Evolutionary conservation across 2,113 vertebrate species (phyloP).

Genomic region (Pseudorectes ferrugineus): DNA sequence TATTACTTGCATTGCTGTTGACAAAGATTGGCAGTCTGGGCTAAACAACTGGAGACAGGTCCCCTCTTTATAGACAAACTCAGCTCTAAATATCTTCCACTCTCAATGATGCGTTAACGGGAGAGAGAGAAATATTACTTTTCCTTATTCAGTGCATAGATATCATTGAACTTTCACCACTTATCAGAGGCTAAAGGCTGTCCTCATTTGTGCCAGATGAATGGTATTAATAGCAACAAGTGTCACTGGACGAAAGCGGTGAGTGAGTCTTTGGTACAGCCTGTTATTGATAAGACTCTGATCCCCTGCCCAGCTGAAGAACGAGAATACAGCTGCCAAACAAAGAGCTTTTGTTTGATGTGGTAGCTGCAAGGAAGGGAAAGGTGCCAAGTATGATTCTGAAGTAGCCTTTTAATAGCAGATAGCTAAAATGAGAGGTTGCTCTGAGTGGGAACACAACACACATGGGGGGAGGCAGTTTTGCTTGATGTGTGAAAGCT

Average conservation of each 20-base stretch:
- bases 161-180: not conserved
- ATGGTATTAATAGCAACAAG: conserved; percentile 45
- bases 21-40: not conserved
- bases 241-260: not conserved
- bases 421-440: conserved; percentile 12
- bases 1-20: not conserved
- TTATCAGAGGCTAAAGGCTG: not conserved
- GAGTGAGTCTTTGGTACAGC: not conserved
- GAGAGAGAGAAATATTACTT: not conserved
- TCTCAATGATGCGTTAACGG: not conserved
- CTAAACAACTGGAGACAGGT: not conserved
- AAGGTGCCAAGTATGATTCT: not conserved
- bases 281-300: not conserved
- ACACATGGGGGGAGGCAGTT: not conserved
- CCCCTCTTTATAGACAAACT: not conserved
- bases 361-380: not conserved
- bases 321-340: not conserved
- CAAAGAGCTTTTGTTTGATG: conserved; percentile 13
- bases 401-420: conserved; percentile 32
- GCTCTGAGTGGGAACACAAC: not conserved
- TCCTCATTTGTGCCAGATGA: not conserved
- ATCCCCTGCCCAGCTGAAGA: not conserved
- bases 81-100: not conserved
- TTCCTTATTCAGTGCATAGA: not conserved
- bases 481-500: not conserved